Percentiles rank a stretch among this genome's conserved stretches.
phyloP scores from a whole-genome alignment of 1,140 invertebrate species.

The Drosophila insularis region DNA sequence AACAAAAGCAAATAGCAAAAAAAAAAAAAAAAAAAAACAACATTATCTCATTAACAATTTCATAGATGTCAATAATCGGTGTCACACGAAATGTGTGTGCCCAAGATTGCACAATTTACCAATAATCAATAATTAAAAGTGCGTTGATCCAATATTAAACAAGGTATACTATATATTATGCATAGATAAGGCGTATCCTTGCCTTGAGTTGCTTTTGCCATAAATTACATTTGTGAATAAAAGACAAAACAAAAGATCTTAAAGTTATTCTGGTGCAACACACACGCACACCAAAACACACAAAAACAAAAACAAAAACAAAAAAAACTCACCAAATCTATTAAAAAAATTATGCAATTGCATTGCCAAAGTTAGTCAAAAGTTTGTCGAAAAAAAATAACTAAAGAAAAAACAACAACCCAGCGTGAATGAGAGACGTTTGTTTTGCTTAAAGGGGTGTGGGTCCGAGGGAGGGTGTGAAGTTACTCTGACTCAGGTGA shows the following conservation, averaged over 20 bases:
- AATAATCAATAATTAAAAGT: slow-evolving; percentile 32
- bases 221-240: slow-evolving; percentile 44
- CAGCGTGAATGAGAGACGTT: slow-evolving; percentile 64
- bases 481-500: slow-evolving; percentile 22
- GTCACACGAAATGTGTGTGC: slow-evolving; percentile 56
- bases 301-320: no score
- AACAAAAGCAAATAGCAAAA: slow-evolving; percentile 13
- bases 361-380: slow-evolving; percentile 47
- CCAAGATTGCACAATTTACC: slow-evolving; percentile 55
- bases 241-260: slow-evolving; percentile 54
- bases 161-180: neutral
- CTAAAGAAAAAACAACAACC: neutral
- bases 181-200: slow-evolving; percentile 52
- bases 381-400: slow-evolving; percentile 36
- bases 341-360: slow-evolving; percentile 51
- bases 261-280: slow-evolving; percentile 76
- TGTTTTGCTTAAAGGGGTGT: slow-evolving; percentile 26
- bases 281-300: slow-evolving; percentile 27
- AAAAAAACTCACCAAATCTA: slow-evolving; percentile 31
- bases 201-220: slow-evolving; percentile 58
- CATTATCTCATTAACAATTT: slow-evolving; percentile 69
- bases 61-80: slow-evolving; percentile 52
- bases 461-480: neutral
- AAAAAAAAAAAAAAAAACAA: slow-evolving; percentile 45
- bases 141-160: slow-evolving; percentile 35